phyloP scores from a whole-genome alignment of 2,888 invertebrate genomes.

The Julus scanicus region DNA sequence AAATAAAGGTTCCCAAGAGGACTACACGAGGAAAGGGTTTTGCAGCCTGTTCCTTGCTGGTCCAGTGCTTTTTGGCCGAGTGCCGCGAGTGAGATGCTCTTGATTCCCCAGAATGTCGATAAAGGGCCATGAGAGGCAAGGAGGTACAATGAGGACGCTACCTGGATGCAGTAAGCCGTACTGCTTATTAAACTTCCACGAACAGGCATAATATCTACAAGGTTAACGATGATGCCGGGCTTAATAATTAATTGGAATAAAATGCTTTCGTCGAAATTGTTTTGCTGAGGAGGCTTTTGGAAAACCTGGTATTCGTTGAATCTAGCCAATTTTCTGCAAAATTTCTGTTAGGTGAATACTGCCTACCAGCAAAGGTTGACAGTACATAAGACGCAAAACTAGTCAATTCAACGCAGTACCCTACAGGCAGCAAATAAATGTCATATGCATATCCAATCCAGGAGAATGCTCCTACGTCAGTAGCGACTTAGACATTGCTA shows the following conservation, averaged over 20 bases:
- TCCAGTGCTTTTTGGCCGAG: constrained; percentile 3
- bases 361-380: too few species aligned
- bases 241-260: background rate
- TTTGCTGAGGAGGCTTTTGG: background rate
- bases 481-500: too few species aligned
- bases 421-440: too few species aligned
- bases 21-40: constrained; percentile 2
- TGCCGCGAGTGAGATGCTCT: background rate
- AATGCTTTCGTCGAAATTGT: background rate
- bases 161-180: background rate
- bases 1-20: background rate
- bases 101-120: background rate
- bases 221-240: constrained; percentile 8
- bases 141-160: constrained; percentile 1
- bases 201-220: constrained; percentile 3
- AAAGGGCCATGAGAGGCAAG: background rate
- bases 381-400: too few species aligned
- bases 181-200: constrained; percentile 32
- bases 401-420: too few species aligned
- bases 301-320: background rate
- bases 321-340: background rate
- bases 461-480: too few species aligned
- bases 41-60: constrained; percentile 7
- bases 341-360: too few species aligned
- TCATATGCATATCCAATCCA: too few species aligned